A percentile compares a stretch with the other conserved stretches of the same genome.
These are phyloP conservation scores for Rhagonycha fulva DNA, from an alignment of 2,888 invertebrate genomes.

Conservation along the genomic window DNA sequence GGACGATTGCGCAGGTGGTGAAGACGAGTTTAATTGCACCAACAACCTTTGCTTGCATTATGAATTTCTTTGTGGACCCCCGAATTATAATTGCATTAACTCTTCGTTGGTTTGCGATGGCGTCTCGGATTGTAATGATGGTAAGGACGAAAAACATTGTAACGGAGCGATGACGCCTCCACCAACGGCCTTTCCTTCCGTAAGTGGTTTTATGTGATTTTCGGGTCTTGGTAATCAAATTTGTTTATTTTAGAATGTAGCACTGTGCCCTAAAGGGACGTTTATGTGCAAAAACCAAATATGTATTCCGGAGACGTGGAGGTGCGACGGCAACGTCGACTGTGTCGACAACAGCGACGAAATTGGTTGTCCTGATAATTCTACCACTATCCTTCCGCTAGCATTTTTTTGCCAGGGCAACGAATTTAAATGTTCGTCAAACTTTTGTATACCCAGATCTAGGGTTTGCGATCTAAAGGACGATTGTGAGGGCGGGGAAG, in stretches of 20 bases:
- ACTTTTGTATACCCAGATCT: slow-evolving; percentile 17
- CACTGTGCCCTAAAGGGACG: slow-evolving; percentile 75
- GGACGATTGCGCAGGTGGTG: slow-evolving; percentile 75
- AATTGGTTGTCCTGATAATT: slow-evolving; percentile 52
- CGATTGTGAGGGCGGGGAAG: slow-evolving; percentile 65
- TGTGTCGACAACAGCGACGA: slow-evolving; percentile 80
- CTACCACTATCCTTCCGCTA: slow-evolving; percentile 42
- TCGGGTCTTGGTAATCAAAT: not conserved
- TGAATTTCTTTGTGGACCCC: slow-evolving; percentile 68
- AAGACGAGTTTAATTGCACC: slow-evolving; percentile 77
- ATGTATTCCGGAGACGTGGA: slow-evolving; percentile 81
- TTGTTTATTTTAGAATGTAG: slow-evolving; percentile 40
- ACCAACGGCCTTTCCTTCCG: slow-evolving; percentile 29
- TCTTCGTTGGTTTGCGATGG: slow-evolving; percentile 82
- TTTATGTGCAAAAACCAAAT: slow-evolving; percentile 72
- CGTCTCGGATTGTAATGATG: slow-evolving; percentile 72
- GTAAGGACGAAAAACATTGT: slow-evolving; percentile 43
- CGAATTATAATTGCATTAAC: slow-evolving; percentile 66
- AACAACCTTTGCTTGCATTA: slow-evolving; percentile 69
- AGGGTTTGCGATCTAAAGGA: slow-evolving; percentile 61
- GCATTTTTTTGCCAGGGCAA: slow-evolving; percentile 56
- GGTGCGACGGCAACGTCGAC: slow-evolving; percentile 77
- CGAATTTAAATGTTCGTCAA: slow-evolving; percentile 52
- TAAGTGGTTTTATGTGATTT: slow-evolving; percentile 2
- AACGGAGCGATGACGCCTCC: slow-evolving; percentile 45